phyloP scores from a whole-genome alignment of 2,888 invertebrate species.

The Eulithis prunata region DNA sequence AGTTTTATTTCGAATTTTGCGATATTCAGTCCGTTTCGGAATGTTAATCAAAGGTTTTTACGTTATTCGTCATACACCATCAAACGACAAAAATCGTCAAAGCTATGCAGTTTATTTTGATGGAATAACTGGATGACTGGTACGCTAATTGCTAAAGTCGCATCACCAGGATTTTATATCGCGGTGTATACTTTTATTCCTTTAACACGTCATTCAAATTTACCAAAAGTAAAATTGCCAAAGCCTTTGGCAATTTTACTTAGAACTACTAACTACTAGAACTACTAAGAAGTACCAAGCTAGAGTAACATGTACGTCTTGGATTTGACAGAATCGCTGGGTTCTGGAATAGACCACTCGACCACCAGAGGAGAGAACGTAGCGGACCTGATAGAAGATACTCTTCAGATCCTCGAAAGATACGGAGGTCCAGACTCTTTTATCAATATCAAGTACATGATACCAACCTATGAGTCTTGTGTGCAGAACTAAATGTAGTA shows the following conservation, averaged over 20 bases:
- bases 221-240: no score
- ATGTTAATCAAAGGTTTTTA: slow-evolving; percentile 18
- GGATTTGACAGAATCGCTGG: slow-evolving; percentile 88
- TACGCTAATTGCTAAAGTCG: no score
- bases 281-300: no score
- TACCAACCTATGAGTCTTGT: slow-evolving; percentile 98
- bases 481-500: slow-evolving; percentile 86
- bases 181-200: no score
- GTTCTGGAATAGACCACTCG: slow-evolving; percentile 95
- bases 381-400: slow-evolving; percentile 96
- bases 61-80: slow-evolving; percentile 1
- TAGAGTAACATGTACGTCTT: slow-evolving; percentile 29
- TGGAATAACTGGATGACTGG: no score
- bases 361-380: slow-evolving; percentile 94
- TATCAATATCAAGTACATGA: slow-evolving; percentile 99
- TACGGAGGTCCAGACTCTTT: slow-evolving; percentile 98
- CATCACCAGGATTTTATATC: no score
- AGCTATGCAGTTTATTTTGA: no score
- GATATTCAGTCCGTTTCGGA: slow-evolving; percentile 1
- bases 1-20: slow-evolving; percentile 6
- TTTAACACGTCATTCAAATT: no score
- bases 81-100: no score
- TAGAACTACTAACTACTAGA: no score
- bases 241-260: no score
- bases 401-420: slow-evolving; percentile 94